Conservation (phyloP, 2,797 vertebrate species). For the Eidolon dupreanum region DNA sequence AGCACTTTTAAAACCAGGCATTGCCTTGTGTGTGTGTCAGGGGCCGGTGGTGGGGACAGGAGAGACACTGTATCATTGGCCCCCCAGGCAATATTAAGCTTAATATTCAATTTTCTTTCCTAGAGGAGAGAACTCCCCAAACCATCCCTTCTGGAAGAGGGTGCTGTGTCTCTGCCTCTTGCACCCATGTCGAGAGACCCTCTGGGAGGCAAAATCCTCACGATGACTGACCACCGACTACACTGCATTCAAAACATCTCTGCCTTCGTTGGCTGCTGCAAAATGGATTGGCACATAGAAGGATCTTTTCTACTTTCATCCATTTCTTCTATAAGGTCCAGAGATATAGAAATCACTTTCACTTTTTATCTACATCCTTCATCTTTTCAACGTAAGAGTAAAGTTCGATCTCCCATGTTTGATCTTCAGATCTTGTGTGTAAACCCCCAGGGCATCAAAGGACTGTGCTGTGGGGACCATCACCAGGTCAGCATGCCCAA, state of each 20-base stretch:
- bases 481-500: no score
- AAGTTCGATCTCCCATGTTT: no score
- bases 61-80: background rate
- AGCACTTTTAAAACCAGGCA: background rate
- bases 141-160: background rate
- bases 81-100: background rate
- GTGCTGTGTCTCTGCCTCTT: background rate
- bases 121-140: background rate
- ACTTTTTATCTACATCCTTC: no score
- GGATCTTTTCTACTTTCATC: no score
- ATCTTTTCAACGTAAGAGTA: no score
- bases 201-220: background rate
- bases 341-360: no score
- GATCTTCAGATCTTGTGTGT: no score
- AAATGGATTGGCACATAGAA: background rate
- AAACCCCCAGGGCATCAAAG: no score
- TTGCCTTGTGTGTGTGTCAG: background rate
- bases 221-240: background rate
- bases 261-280: background rate
- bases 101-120: background rate
- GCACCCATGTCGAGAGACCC: background rate
- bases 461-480: no score
- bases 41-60: background rate
- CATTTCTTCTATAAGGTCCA: no score
- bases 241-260: background rate